Percentiles rank a stretch among this genome's conserved stretches.
phyloP scores from a whole-genome alignment of 2,113 vertebrate genomes.

The Phocoena sinus region DNA sequence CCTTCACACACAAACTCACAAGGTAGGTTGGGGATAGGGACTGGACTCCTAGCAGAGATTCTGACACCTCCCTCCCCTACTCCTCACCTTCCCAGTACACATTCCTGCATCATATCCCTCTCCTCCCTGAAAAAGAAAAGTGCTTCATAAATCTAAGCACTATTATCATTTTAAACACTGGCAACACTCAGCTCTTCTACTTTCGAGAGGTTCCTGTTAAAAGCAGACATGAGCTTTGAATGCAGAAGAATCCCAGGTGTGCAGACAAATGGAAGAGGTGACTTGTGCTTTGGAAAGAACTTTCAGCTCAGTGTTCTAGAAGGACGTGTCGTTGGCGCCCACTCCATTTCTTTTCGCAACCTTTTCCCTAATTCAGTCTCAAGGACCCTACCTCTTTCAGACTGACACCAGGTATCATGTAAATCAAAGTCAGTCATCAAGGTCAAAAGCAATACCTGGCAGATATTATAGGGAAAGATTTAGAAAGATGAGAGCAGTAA shows the following conservation, averaged over 20 bases:
- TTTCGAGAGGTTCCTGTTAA: background rate
- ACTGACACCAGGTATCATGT: background rate
- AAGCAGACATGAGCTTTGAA: background rate
- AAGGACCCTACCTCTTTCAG: background rate
- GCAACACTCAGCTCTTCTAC: background rate
- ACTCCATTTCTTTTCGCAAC: background rate
- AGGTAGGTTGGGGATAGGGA: fast-evolving
- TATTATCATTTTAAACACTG: background rate
- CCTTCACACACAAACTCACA: background rate
- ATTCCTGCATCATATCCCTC: background rate
- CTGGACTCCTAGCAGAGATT: background rate
- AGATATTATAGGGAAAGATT: background rate
- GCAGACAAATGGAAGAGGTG: background rate
- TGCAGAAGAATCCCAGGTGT: background rate
- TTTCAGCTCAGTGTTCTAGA: fast-evolving
- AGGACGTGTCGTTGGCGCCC: background rate
- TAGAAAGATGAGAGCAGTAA: background rate
- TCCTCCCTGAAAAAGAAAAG: background rate
- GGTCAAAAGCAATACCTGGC: background rate
- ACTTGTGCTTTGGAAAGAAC: background rate
- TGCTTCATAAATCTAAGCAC: background rate
- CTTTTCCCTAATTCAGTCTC: background rate
- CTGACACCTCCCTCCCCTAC: background rate
- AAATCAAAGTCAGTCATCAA: background rate
- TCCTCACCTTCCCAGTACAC: background rate